These are phyloP conservation scores for Galemys pyrenaicus DNA, from an alignment of 2,113 vertebrate species.

Conservation along the genomic window DNA sequence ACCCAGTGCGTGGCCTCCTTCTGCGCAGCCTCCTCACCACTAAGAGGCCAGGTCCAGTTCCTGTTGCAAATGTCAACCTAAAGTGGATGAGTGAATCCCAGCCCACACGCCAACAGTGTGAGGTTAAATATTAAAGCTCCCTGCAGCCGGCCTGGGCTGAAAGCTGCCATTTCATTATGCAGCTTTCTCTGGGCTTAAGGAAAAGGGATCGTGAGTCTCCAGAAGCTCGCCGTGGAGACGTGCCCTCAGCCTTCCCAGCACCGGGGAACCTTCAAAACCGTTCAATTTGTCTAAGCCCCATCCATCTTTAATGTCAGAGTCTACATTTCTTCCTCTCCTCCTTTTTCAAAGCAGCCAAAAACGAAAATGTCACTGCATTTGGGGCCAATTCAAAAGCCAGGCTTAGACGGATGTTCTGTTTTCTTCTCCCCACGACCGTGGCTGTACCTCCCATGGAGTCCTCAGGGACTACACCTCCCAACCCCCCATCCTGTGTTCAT, in stretches of 20 bases:
- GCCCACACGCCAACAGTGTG: neutral
- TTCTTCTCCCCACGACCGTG: neutral
- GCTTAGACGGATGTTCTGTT: neutral
- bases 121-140: slow-evolving; percentile 27
- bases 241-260: slow-evolving; percentile 35
- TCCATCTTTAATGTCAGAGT: slow-evolving; percentile 54
- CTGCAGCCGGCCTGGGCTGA: neutral
- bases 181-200: neutral
- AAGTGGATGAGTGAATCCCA: neutral
- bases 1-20: neutral
- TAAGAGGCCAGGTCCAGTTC: neutral
- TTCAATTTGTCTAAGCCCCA: slow-evolving; percentile 59
- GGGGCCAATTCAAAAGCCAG: slow-evolving; percentile 62
- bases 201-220: neutral
- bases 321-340: slow-evolving; percentile 56
- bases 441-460: neutral
- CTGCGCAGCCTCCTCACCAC: neutral
- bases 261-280: slow-evolving; percentile 51
- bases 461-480: neutral
- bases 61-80: slow-evolving; percentile 7
- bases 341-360: slow-evolving; percentile 68
- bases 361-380: slow-evolving; percentile 73
- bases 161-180: neutral
- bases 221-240: neutral
- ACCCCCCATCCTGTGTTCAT: neutral